Conservation (phyloP, 2,113 vertebrate species). For the Ahaetulla prasina region DNA sequence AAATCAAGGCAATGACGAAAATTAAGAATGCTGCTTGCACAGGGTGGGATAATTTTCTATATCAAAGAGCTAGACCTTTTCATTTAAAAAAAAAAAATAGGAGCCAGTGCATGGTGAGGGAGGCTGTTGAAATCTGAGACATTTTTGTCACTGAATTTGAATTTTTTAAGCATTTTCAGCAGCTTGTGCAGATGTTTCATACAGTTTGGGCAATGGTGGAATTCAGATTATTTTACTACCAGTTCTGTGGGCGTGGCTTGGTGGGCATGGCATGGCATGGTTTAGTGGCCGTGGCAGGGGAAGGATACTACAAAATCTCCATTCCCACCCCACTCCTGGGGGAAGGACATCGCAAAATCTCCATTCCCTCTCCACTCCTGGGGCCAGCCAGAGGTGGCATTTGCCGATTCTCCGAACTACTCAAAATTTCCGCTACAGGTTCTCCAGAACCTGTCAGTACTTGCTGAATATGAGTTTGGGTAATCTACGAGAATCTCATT, state of each 20-base stretch:
- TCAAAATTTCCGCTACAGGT: too few relatives aligned
- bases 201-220: not conserved
- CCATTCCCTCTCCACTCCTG: too few relatives aligned
- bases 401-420: too few relatives aligned
- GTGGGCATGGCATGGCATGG: too few relatives aligned
- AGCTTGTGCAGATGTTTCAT: not conserved
- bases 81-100: not conserved
- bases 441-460: too few relatives aligned
- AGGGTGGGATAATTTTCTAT: not conserved
- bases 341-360: too few relatives aligned
- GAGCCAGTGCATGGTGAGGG: not conserved
- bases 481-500: not conserved
- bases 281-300: too few relatives aligned
- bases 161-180: not conserved
- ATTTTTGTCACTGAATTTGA: not conserved
- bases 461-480: not conserved
- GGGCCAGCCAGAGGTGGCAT: too few relatives aligned
- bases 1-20: not conserved
- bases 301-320: too few relatives aligned
- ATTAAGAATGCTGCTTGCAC: not conserved
- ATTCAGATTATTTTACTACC: too few relatives aligned
- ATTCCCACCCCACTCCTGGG: too few relatives aligned
- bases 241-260: too few relatives aligned
- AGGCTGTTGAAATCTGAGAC: not conserved
- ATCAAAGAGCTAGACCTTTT: not conserved